Evolutionary conservation across 1,140 invertebrate genomes (phyloP).

Genomic region (Drosophila sp.): DNA sequence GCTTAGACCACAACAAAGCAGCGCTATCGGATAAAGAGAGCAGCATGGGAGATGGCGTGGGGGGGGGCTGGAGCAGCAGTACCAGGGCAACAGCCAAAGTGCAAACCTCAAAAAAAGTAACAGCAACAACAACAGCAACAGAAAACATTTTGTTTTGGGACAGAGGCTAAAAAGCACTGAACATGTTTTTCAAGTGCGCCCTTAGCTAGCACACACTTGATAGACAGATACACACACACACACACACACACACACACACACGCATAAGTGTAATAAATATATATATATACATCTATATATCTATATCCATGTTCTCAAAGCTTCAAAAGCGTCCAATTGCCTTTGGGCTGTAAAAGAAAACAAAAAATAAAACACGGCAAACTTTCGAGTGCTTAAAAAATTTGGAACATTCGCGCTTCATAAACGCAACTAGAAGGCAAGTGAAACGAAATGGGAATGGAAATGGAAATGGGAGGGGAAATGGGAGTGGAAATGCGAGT

Average conservation of each 20-base stretch:
- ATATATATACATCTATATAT: slow-evolving; percentile 18
- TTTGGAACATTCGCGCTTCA: slow-evolving; percentile 34
- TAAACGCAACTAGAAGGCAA: slow-evolving; percentile 6
- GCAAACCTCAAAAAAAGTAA: slow-evolving; percentile 43
- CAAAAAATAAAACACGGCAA: slow-evolving; percentile 4
- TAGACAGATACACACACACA: slow-evolving; percentile 27
- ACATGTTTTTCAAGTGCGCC: slow-evolving; percentile 38
- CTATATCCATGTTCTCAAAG: slow-evolving; percentile 9
- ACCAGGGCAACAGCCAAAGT: slow-evolving; percentile 30
- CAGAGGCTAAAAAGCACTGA: slow-evolving; percentile 20
- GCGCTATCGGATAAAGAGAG: slow-evolving; percentile 16
- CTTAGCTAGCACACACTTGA: slow-evolving; percentile 35
- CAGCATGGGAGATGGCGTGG: neutral
- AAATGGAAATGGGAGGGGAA: slow-evolving; percentile 12
- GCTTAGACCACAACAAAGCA: slow-evolving; percentile 52
- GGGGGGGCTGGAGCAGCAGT: neutral
- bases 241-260: neutral
- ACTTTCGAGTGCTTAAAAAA: slow-evolving; percentile 35
- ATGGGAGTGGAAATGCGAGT: slow-evolving; percentile 1
- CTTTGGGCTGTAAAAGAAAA: slow-evolving; percentile 1
- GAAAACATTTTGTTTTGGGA: slow-evolving; percentile 21
- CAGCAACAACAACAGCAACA: slow-evolving; percentile 21
- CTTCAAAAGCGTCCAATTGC: slow-evolving; percentile 34
- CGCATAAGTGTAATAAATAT: neutral
- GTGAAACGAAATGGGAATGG: slow-evolving; percentile 9